These are phyloP conservation scores for Therioaphis trifolii DNA, from an alignment of 2,888 invertebrate species.

Conservation along the genomic window DNA sequence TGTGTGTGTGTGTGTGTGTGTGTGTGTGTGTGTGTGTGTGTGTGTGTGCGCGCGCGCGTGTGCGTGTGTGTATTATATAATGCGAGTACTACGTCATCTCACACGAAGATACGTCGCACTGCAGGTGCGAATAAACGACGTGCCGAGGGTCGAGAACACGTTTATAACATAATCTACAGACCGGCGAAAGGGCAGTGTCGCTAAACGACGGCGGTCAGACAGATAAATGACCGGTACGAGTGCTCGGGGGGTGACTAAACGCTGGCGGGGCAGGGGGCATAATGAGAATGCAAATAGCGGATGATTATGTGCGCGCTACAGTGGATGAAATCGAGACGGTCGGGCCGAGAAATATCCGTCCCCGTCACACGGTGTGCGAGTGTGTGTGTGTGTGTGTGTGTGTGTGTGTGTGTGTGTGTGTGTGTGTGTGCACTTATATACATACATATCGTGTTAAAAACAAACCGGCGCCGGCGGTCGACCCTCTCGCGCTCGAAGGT, in stretches of 20 bases:
- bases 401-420: not conserved
- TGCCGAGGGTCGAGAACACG: not conserved
- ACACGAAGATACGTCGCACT: not conserved
- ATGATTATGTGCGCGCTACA: conserved; percentile 1
- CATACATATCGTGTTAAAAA: too few species aligned
- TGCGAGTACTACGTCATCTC: not conserved
- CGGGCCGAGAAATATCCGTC: conserved; percentile 24
- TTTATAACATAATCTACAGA: not conserved
- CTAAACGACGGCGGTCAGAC: conserved; percentile 17
- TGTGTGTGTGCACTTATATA: too few species aligned
- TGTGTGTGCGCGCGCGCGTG: not conserved
- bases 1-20: too few species aligned
- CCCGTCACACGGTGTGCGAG: conserved; percentile 19
- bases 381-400: not conserved
- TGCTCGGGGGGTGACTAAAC: conserved; percentile 5
- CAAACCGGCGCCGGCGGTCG: not conserved
- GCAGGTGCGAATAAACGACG: not conserved
- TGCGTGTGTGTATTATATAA: not conserved
- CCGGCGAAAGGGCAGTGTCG: conserved; percentile 30
- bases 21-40: too few species aligned
- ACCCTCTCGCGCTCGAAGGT: not conserved
- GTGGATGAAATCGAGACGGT: not conserved
- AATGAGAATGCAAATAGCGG: conserved; percentile 45
- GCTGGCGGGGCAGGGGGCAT: conserved; percentile 16
- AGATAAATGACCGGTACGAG: conserved; percentile 33